Evolutionary conservation across 2,113 vertebrate genomes (phyloP).

Genomic region (Embiotoca jacksoni): DNA sequence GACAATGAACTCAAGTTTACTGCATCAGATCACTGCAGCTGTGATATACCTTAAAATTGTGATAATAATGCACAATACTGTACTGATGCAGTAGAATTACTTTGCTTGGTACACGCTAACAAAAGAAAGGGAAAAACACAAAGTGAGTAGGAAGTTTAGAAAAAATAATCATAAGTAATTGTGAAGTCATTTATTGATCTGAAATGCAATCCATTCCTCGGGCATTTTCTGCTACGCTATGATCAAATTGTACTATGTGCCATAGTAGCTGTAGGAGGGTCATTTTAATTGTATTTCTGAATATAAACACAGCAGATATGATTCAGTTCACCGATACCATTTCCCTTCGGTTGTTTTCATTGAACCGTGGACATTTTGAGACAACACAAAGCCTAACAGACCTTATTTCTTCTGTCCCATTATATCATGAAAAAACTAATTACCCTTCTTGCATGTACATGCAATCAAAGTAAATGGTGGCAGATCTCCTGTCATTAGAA

Average conservation of each 20-base stretch:
- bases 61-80: too few relatives aligned
- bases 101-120: neutral
- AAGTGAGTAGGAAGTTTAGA: neutral
- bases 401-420: neutral
- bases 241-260: neutral
- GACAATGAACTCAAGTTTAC: too few relatives aligned
- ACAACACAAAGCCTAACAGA: neutral
- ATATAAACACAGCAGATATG: neutral
- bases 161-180: neutral
- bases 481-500: neutral
- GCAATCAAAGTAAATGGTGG: neutral
- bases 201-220: neutral
- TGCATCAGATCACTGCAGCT: neutral
- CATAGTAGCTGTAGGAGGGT: neutral
- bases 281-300: neutral
- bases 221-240: neutral
- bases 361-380: conserved; percentile 7
- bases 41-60: neutral
- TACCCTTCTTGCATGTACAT: neutral
- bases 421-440: conserved; percentile 12
- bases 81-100: too few relatives aligned
- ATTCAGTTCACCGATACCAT: neutral
- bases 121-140: neutral
- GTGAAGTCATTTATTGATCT: neutral
- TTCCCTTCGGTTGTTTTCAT: neutral